A percentile compares a stretch with the other conserved stretches of the same genome.
phyloP scores from a whole-genome alignment of 2,797 vertebrate genomes.

The Coregonus ussuriensis region DNA sequence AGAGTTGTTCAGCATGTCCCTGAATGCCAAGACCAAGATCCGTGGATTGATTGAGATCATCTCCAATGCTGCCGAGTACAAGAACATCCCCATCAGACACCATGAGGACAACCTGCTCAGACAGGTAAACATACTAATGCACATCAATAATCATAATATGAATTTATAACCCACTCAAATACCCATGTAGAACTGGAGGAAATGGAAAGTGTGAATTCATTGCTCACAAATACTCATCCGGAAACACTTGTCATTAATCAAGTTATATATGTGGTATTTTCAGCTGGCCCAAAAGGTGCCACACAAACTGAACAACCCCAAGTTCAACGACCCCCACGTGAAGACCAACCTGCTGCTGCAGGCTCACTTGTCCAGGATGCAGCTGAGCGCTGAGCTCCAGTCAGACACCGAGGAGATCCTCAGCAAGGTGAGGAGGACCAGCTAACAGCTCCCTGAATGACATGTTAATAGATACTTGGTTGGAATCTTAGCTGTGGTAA shows the following conservation, averaged over 20 bases:
- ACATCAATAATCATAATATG: no score
- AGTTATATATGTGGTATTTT: constrained; percentile 7
- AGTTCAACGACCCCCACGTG: constrained; percentile 97
- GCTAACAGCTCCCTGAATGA: background rate
- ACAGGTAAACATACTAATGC: constrained; percentile 76
- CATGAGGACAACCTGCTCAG: constrained; percentile 92
- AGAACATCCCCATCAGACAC: constrained; percentile 96
- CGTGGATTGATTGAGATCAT: constrained; percentile 96
- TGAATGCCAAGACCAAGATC: constrained; percentile 98
- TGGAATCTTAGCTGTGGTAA: background rate
- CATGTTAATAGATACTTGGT: background rate
- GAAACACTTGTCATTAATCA: background rate
- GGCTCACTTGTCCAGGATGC: constrained; percentile 96
- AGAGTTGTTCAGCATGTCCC: constrained; percentile 99
- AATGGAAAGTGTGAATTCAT: background rate
- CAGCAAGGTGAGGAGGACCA: constrained; percentile 80
- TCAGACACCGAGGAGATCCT: constrained; percentile 98
- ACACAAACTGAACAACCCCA: constrained; percentile 96
- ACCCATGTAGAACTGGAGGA: background rate
- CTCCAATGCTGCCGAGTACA: constrained; percentile 96
- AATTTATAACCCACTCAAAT: no score
- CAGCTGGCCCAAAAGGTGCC: constrained; percentile 96
- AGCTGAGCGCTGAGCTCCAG: constrained; percentile 96
- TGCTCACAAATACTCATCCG: background rate
- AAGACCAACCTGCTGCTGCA: constrained; percentile 98